Evolutionary conservation across 2,797 vertebrate genomes (phyloP).

Genomic region (Esox masquinongy): DNA sequence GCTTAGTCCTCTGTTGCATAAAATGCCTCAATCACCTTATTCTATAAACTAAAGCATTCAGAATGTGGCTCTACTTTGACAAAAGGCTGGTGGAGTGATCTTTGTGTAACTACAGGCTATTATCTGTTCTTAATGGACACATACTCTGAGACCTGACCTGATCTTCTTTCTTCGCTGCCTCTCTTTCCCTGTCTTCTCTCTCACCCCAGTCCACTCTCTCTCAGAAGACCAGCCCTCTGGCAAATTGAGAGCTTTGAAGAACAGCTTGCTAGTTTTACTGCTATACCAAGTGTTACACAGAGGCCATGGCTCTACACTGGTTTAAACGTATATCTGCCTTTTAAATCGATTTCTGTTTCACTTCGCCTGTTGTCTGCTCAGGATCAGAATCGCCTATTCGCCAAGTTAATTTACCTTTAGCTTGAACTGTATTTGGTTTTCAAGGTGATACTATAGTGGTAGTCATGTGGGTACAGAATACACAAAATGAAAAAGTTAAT

Average conservation of each 20-base stretch:
- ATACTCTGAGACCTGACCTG: not conserved
- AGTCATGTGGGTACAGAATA: too few relatives aligned
- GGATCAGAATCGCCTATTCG: too few relatives aligned
- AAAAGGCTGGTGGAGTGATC: slow-evolving; percentile 12
- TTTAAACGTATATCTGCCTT: not conserved
- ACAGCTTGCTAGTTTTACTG: not conserved
- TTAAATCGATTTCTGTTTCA: not conserved
- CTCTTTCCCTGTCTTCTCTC: not conserved
- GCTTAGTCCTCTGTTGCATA: not conserved
- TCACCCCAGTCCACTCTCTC: not conserved
- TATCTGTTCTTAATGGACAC: slow-evolving; percentile 12
- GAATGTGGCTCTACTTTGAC: slow-evolving; percentile 4
- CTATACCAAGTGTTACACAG: slow-evolving; percentile 2
- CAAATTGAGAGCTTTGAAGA: not conserved
- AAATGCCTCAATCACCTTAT: not conserved
- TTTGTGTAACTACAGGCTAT: slow-evolving; percentile 14
- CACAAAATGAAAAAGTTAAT: too few relatives aligned
- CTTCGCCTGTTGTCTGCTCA: too few relatives aligned
- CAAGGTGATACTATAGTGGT: too few relatives aligned
- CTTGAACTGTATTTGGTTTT: too few relatives aligned
- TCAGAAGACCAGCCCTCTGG: not conserved
- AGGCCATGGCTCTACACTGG: not conserved
- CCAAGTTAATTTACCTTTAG: too few relatives aligned
- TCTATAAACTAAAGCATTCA: not conserved
- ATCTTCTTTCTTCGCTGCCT: not conserved